Percentiles rank a stretch among this genome's conserved stretches.
phyloP scores from a whole-genome alignment of 2,888 invertebrate genomes.

The Tryphoninae sp. region DNA sequence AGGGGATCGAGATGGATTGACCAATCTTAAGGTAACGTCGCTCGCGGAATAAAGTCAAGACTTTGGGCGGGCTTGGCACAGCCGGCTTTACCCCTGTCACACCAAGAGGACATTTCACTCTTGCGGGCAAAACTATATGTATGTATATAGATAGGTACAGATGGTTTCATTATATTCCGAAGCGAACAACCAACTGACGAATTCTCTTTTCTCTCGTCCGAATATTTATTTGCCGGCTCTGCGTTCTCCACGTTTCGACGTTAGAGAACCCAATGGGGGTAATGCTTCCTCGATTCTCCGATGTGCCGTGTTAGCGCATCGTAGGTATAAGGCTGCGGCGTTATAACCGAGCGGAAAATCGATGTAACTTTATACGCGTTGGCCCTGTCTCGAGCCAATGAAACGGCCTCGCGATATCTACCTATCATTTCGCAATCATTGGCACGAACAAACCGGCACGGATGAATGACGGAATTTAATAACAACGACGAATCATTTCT shows the following conservation, averaged over 20 bases:
- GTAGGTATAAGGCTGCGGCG: conserved; percentile 44
- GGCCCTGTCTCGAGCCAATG: conserved; percentile 36
- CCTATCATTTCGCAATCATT: conserved; percentile 22
- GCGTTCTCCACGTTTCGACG: neutral
- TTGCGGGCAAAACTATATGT: neutral
- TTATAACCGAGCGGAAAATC: conserved; percentile 51
- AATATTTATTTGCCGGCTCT: conserved; percentile 13
- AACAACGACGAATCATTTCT: neutral
- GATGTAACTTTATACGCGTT: conserved; percentile 45
- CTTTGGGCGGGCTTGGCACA: conserved; percentile 17
- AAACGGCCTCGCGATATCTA: conserved; percentile 13
- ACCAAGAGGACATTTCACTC: conserved; percentile 11
- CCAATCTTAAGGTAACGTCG: conserved; percentile 55
- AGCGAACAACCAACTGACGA: conserved; percentile 19
- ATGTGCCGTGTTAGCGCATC: conserved; percentile 36
- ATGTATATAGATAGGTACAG: neutral
- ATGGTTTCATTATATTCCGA: conserved; percentile 28
- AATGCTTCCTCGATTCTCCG: conserved; percentile 3
- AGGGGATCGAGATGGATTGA: conserved; percentile 57
- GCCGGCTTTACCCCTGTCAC: conserved; percentile 12
- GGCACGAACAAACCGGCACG: neutral
- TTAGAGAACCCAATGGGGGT: neutral
- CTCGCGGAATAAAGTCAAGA: conserved; percentile 54
- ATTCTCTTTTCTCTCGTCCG: conserved; percentile 2
- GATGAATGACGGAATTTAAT: conserved; percentile 7